Evolutionary conservation across 2,888 invertebrate species (phyloP), one percentile per base, ranked within the genome.

Genomic region (Bellardia bayeri): DNA sequence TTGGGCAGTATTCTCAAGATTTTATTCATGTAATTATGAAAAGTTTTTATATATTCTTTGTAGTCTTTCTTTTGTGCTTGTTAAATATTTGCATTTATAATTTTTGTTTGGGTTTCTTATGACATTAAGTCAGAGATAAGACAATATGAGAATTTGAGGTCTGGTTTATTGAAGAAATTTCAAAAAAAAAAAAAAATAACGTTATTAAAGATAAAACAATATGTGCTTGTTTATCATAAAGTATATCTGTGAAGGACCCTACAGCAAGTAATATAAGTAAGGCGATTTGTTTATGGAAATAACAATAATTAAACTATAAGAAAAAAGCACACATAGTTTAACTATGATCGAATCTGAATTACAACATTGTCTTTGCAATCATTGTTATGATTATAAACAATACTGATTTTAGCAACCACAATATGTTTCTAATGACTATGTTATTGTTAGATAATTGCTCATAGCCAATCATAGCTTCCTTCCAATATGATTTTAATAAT

Each of bases 1-100:
- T 90, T 96, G 79, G 95, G 96, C 40, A 95, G 95, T 91, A 92
- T 97, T 87, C 93, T 96, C 54, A 95, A 96, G 91, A 94, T 96
- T 54, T 91, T 96, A 85, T 95, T 97, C 86, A 96, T 96, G 97
- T 96, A 94, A 95, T 95, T 94, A 90, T 75, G 61, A 30, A 9
- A n/a, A 71, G 42, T 74, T 68, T 49, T 49, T 49, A 56, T 13
- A 23, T 9, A 13, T 58, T 23, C 58, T 23, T 56, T 54, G 14
- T 1, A n/a, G 0, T 30, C 30, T 30, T 30, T 30, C 13, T 13
- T 13, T 30, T 16, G 23, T 56, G 45, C 45, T 45, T 45, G 45
- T 51, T 68, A 33, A 33, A 49, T 45, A 45, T 45, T 14, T 6
- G 40, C 16, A 56, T 42, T 16, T 42, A 40, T 64, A 40, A 64